Conservation (phyloP, 2,888 invertebrate species). For the Eristalis arbustorum region DNA sequence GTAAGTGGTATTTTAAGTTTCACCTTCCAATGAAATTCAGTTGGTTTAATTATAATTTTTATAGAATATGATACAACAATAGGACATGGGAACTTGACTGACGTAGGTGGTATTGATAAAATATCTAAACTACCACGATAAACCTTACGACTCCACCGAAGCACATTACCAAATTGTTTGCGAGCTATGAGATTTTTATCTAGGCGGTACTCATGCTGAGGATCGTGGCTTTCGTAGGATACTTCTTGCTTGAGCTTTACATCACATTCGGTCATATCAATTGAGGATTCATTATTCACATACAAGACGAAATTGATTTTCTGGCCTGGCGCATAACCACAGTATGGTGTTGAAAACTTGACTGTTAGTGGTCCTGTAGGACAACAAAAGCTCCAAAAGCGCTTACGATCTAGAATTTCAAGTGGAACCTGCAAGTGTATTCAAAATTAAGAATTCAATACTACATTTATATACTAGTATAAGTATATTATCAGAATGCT, state of each 20-base stretch:
- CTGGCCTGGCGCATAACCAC: slow-evolving; percentile 89
- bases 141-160: slow-evolving; percentile 83
- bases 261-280: slow-evolving; percentile 84
- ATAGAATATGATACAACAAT: slow-evolving; percentile 88
- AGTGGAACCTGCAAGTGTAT: slow-evolving; percentile 75
- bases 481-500: no score
- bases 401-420: slow-evolving; percentile 78
- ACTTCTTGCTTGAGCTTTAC: slow-evolving; percentile 85
- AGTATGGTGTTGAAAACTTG: slow-evolving; percentile 83
- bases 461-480: no score
- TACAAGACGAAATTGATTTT: slow-evolving; percentile 86
- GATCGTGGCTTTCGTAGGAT: slow-evolving; percentile 78
- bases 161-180: slow-evolving; percentile 82
- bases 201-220: slow-evolving; percentile 78
- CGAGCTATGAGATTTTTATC: slow-evolving; percentile 78
- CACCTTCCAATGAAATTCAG: slow-evolving; percentile 85
- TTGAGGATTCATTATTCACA: slow-evolving; percentile 88
- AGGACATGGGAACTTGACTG: slow-evolving; percentile 86
- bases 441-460: background rate
- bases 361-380: slow-evolving; percentile 79
- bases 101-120: slow-evolving; percentile 88
- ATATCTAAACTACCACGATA: slow-evolving; percentile 85
- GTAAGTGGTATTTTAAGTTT: slow-evolving; percentile 85
- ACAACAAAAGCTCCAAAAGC: slow-evolving; percentile 80
- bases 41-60: slow-evolving; percentile 82